Conservation (phyloP, 2,797 vertebrate genomes). For the Simalia tracyae region DNA sequence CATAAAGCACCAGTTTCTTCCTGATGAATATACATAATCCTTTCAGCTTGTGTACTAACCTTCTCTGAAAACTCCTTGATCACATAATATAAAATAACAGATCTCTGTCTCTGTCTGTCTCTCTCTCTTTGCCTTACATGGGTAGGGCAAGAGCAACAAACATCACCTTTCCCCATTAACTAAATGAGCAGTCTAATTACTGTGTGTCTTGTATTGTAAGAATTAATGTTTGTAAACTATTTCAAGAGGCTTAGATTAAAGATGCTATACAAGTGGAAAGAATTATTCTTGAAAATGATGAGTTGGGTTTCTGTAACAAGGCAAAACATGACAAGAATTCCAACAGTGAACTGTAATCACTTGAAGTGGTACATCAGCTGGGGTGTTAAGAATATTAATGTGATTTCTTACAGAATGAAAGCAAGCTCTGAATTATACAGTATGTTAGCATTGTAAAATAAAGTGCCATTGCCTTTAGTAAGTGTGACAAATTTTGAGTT, state of each 20-base stretch:
- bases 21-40: neutral
- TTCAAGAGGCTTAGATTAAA: constrained; percentile 44
- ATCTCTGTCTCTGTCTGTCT: neutral
- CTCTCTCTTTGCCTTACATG: neutral
- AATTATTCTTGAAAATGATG: constrained; percentile 36
- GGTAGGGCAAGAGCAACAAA: constrained; percentile 3
- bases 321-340: constrained; percentile 41
- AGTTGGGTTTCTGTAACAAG: constrained; percentile 28
- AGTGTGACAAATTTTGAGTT: neutral
- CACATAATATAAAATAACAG: neutral
- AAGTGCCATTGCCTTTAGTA: neutral
- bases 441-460: neutral
- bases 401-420: neutral
- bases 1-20: neutral
- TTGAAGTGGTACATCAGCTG: constrained; percentile 33
- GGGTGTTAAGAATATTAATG: constrained; percentile 31
- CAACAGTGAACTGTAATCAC: constrained; percentile 40
- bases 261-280: constrained; percentile 37
- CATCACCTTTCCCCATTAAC: neutral
- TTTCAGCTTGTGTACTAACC: neutral
- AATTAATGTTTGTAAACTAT: constrained; percentile 44
- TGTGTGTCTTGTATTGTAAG: constrained; percentile 32
- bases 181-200: constrained; percentile 25
- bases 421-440: neutral
- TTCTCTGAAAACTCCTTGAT: neutral